Conservation (phyloP, 2,797 vertebrate genomes). For the Falco naumanni region DNA sequence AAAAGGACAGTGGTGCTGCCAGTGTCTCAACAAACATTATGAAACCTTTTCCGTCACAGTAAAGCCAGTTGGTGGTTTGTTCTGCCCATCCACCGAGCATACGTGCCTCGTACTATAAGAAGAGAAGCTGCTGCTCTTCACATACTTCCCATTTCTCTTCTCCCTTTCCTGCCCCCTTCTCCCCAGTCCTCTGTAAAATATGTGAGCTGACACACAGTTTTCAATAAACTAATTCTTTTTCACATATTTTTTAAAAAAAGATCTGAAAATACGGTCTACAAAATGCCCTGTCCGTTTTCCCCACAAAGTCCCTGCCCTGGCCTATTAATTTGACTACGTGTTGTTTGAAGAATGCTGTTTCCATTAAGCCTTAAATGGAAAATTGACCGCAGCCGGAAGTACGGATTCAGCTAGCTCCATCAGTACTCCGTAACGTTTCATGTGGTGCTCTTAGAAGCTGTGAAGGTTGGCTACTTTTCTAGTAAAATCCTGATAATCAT, state of each 20-base stretch:
- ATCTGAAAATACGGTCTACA: background rate
- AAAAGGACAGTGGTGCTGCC: background rate
- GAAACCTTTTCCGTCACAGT: background rate
- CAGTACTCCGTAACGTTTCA: background rate
- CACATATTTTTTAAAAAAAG: background rate
- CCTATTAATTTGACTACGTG: background rate
- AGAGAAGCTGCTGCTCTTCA: background rate
- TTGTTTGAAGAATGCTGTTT: background rate
- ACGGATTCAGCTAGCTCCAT: background rate
- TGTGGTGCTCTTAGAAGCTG: background rate
- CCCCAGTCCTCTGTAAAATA: background rate
- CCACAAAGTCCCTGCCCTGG: background rate
- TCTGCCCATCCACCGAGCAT: background rate
- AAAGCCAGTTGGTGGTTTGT: background rate
- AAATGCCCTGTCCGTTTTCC: background rate
- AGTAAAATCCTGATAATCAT: background rate
- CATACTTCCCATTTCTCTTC: background rate
- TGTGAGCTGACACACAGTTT: background rate
- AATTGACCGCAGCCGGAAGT: background rate
- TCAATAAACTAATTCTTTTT: background rate
- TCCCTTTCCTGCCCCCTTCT: background rate
- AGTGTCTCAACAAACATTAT: background rate
- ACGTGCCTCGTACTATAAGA: background rate
- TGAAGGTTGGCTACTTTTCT: background rate
- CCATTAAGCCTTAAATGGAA: background rate